phyloP scores from a whole-genome alignment of 2,797 vertebrate species.

The Sebastes vulpes region DNA sequence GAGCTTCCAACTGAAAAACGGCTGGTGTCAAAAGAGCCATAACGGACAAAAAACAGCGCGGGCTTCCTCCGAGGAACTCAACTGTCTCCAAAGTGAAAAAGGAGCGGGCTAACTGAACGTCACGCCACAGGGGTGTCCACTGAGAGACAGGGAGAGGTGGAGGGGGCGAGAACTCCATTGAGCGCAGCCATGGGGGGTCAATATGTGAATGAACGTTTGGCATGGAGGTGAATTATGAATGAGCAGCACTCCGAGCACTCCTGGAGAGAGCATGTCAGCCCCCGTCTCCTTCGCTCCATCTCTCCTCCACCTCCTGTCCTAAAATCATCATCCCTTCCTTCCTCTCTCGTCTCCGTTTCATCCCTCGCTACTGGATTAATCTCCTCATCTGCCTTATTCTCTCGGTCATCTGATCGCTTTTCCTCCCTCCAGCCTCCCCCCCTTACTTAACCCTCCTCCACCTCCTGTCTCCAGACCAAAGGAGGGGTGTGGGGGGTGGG shows the following conservation, averaged over 20 bases:
- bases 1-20: slow-evolving; percentile 35
- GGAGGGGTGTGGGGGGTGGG: no score
- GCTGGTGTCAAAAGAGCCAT: slow-evolving; percentile 16
- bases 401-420: slow-evolving; percentile 57
- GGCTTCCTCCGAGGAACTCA: not conserved
- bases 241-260: slow-evolving; percentile 78
- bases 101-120: slow-evolving; percentile 50
- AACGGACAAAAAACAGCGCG: slow-evolving; percentile 14
- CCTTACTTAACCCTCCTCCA: slow-evolving; percentile 5
- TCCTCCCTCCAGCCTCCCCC: slow-evolving; percentile 3
- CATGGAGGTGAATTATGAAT: slow-evolving; percentile 85
- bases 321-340: slow-evolving; percentile 46
- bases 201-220: slow-evolving; percentile 84
- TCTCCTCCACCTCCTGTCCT: slow-evolving; percentile 47
- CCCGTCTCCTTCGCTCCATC: slow-evolving; percentile 64
- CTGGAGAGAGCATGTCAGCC: slow-evolving; percentile 70
- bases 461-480: slow-evolving; percentile 50
- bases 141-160: slow-evolving; percentile 73
- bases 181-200: slow-evolving; percentile 79
- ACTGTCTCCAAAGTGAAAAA: slow-evolving; percentile 54
- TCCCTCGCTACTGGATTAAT: slow-evolving; percentile 49
- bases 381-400: slow-evolving; percentile 49
- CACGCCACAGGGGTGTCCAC: slow-evolving; percentile 71
- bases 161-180: slow-evolving; percentile 79
- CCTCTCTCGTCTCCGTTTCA: slow-evolving; percentile 35